Conservation (phyloP, 2,888 invertebrate species). For the Sinodicranocentrus sp. region DNA sequence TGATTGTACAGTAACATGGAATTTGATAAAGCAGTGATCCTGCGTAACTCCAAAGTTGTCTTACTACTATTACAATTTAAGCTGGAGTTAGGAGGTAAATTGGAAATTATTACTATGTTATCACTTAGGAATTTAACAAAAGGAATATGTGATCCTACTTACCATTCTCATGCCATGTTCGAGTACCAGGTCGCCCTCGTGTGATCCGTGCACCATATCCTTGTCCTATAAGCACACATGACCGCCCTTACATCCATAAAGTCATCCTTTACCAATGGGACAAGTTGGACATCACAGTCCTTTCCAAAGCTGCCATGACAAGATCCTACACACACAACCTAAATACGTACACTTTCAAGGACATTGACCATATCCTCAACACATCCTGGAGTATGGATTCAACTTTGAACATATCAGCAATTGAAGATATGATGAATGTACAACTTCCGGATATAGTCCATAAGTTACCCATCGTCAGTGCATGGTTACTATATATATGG, state of each 20-base stretch:
- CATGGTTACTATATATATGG: neutral
- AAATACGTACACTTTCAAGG: neutral
- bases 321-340: neutral
- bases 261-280: constrained; percentile 10
- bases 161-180: neutral
- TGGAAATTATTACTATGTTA: no score
- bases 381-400: constrained; percentile 2
- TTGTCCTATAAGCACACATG: neutral
- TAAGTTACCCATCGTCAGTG: neutral
- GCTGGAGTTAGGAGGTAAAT: no score
- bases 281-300: neutral
- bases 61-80: no score
- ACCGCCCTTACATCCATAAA: constrained; percentile 5
- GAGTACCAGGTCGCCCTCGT: neutral
- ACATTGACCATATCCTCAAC: constrained; percentile 12
- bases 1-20: no score
- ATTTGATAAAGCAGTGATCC: no score
- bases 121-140: no score
- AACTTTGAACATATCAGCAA: constrained; percentile 13
- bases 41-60: no score
- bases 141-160: no score
- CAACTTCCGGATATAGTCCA: constrained; percentile 12
- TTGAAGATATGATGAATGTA: neutral
- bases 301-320: neutral
- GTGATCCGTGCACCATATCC: constrained; percentile 1